These are phyloP conservation scores for Mionectes olivaceus DNA, from an alignment of 2,797 vertebrate genomes.

Conservation along the genomic window DNA sequence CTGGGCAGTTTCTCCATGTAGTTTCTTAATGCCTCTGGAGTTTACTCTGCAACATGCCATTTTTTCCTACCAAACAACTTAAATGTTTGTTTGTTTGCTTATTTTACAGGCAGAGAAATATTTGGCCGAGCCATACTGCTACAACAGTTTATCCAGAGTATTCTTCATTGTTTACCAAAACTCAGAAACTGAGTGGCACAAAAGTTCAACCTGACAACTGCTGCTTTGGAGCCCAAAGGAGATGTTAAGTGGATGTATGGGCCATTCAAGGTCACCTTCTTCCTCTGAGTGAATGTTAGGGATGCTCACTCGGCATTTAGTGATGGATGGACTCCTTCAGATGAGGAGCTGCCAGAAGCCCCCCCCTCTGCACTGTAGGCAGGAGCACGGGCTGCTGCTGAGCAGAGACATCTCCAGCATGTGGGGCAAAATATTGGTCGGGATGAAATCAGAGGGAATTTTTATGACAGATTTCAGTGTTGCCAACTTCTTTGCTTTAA, in stretches of 20 bases:
- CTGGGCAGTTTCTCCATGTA: neutral
- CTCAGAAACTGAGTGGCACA: neutral
- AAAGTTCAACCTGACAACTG: neutral
- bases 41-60: neutral
- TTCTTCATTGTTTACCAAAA: slow-evolving; percentile 3
- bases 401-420: neutral
- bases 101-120: slow-evolving; percentile 8
- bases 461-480: neutral
- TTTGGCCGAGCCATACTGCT: neutral
- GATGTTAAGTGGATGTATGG: neutral
- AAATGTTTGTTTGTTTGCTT: neutral
- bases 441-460: neutral
- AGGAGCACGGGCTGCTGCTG: neutral
- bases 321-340: neutral
- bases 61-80: neutral
- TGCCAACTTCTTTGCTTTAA: neutral
- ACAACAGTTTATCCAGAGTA: neutral
- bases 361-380: neutral
- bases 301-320: neutral
- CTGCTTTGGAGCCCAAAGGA: neutral
- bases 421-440: neutral
- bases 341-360: neutral
- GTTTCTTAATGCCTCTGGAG: neutral
- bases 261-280: slow-evolving; percentile 1
- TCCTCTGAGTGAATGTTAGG: neutral